Base-by-base conservation (phyloP, 2,797 vertebrate species). In the Molothrus ater region DNA sequence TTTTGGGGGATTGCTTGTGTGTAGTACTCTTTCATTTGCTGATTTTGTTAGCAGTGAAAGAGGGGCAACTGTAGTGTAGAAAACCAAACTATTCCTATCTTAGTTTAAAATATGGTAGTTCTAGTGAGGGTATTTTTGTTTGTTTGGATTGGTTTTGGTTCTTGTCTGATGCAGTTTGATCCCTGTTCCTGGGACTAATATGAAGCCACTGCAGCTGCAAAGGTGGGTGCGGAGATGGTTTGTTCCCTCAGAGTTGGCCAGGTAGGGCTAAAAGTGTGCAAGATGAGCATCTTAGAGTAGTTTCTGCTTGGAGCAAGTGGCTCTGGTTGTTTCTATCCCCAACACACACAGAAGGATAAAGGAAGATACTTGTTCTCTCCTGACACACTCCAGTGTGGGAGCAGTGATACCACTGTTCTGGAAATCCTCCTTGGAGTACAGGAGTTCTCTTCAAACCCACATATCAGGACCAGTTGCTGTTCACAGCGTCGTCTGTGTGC, bases 21-120 rank as follows among this genome's bases (percentile, higher is more conserved):
- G 38, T n/a, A 43, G 38, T 24, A 18, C 51, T 70, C 28, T 53
- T 91, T 32, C 20, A 11, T 61, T 76, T 42, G 17, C 3, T 60
- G 1, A 29, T 50, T 70, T 56, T 4, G 42, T 63, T 4, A 69
- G 38, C 11, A 18, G 61, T 18, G 20, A 42, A 59, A 36, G 29
- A 17, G 22, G 10, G 17, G 11, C 25, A 86, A 9, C 26, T 25
- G 32, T 9, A 19, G 21, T 13, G 32, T 11, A 29, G 45, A 32
- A 42, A 59, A 68, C 2, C 14, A 32, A 32, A 36, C 13, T 18
- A 17, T 24, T 87, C 15, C 15, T 38, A 16, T 42, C 4, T 1
- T 5, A 6, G 7, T 29, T 63, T n/a, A 20, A 48, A 45, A 71
- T 10, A 3, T 0, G 0, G 0, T 14, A 15, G 22, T 45, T 80